Evolutionary conservation across 2,888 invertebrate species (phyloP).

Genomic region (Noctuana brunneofusca): DNA sequence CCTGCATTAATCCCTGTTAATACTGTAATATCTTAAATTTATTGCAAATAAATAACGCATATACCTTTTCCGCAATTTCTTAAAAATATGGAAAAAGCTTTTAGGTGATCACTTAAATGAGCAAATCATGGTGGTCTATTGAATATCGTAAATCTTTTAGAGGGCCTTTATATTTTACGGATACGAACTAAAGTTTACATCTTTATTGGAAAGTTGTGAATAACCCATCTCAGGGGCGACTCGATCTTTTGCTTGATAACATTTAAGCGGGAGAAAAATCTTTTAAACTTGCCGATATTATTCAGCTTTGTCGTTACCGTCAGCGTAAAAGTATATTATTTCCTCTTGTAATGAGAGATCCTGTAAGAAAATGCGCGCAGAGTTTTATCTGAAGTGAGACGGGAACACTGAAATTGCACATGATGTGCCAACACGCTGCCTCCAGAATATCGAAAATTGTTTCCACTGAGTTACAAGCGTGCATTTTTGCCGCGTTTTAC

Average conservation of each 20-base stretch:
- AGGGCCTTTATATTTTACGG: neutral
- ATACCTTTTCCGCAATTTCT: neutral
- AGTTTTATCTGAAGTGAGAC: conserved; percentile 38
- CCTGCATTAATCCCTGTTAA: neutral
- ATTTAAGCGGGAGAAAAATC: neutral
- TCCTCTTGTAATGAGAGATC: conserved; percentile 36
- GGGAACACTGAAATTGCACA: conserved; percentile 46
- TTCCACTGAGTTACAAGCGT: conserved; percentile 47
- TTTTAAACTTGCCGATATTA: conserved; percentile 4
- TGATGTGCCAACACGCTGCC: conserved; percentile 46
- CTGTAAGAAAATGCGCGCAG: conserved; percentile 36
- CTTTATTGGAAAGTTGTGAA: conserved; percentile 1
- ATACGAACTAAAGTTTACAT: neutral
- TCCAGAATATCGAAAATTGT: conserved; percentile 48
- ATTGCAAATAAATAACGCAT: neutral
- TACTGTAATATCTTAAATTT: neutral
- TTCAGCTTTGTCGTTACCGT: conserved; percentile 11
- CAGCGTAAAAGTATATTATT: conserved; percentile 29
- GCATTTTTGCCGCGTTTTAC: conserved; percentile 43
- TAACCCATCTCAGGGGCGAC: neutral
- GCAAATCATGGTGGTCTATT: too few relatives aligned
- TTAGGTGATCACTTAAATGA: neutral
- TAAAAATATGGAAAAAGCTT: neutral
- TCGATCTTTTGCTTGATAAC: conserved; percentile 5
- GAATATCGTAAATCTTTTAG: neutral